A percentile compares a stretch with the other conserved stretches of the same genome.
phyloP scores from a whole-genome alignment of 2,113 vertebrate species.

The Setophaga petechia region DNA sequence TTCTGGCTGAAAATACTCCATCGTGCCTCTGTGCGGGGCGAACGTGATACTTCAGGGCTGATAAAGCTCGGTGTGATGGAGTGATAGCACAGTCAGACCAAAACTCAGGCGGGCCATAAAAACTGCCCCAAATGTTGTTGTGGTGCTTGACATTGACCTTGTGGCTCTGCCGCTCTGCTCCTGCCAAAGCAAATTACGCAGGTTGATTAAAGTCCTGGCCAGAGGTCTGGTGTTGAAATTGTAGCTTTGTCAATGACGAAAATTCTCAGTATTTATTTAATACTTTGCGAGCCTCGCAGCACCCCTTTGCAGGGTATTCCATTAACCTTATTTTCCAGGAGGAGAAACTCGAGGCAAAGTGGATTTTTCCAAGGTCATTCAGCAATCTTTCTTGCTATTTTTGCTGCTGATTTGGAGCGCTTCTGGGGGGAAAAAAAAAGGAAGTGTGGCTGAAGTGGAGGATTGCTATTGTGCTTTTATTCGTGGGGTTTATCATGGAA shows the following conservation, averaged over 20 bases:
- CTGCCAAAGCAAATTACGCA: slow-evolving; percentile 35
- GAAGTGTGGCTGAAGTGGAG: not conserved
- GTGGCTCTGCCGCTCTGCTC: not conserved
- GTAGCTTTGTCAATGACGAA: not conserved
- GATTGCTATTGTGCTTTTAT: not conserved
- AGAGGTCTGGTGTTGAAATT: slow-evolving; percentile 1
- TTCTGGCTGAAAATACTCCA: not conserved
- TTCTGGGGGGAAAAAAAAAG: not conserved
- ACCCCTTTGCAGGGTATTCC: not conserved
- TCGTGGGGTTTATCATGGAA: not conserved
- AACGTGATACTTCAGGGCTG: not conserved
- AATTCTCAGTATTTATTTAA: not conserved
- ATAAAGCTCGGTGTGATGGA: not conserved
- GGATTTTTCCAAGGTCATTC: slow-evolving; percentile 38
- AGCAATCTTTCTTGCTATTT: not conserved
- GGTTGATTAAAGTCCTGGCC: not conserved
- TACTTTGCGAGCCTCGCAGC: not conserved
- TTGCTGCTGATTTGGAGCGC: not conserved
- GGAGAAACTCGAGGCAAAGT: not conserved
- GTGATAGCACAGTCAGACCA: not conserved
- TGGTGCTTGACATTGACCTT: slow-evolving; percentile 48
- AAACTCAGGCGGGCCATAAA: not conserved
- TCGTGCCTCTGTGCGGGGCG: not conserved
- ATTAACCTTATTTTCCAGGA: slow-evolving; percentile 24
- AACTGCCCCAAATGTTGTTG: not conserved